Evolutionary conservation across 2,113 vertebrate genomes (phyloP), one percentile per base, ranked within the genome.

Genomic region (Nycticryphes semicollaris): DNA sequence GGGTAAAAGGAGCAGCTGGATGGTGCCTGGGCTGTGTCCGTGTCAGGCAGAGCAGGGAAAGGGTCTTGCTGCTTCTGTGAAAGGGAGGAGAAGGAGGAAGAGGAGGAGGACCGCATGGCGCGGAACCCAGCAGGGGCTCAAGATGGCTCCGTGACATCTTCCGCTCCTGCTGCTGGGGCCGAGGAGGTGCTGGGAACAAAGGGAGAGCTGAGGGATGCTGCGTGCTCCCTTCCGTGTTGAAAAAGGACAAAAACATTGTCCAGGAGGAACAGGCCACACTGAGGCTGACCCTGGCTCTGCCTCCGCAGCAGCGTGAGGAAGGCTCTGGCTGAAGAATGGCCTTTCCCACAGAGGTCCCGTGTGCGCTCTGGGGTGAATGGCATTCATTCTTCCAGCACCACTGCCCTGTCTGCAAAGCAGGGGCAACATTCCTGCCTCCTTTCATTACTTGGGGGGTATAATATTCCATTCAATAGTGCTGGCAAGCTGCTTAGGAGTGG

Each of bases 181-280:
- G 0, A 62, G 35, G 74, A 28, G 62, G 33, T 20, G 63, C 9
- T 7, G 69, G 68, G 76, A 73, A n/a, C 76, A 4, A 5, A 14
- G 60, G 24, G 33, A 63, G 35, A 31, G 59, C 31, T 0, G 2
- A 14, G 59, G 30, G 9, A 23, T 1, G 3, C 69, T 37, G 31
- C 4, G 2, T 8, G 45, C 70, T 50, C 20, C 24, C 50, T 56
- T 9, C 39, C 0, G 0, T 4, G 4, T 45, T 11, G 64, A 12
- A 43, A 41, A 35, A n/a, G 41, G 33, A 14, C 24, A 7, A 3
- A 12, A 51, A 19, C 2, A 0, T 16, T 7, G 10, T 37, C 31
- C 0, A 1, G 12, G 35, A 54, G 81, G 48, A 47, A 6, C 0
- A 1, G 11, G 0, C 3, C 1, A 25, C 22, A 1, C 1, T 10